phyloP scores from a whole-genome alignment of 2,113 vertebrate genomes.

The Austrofundulus limnaeus region DNA sequence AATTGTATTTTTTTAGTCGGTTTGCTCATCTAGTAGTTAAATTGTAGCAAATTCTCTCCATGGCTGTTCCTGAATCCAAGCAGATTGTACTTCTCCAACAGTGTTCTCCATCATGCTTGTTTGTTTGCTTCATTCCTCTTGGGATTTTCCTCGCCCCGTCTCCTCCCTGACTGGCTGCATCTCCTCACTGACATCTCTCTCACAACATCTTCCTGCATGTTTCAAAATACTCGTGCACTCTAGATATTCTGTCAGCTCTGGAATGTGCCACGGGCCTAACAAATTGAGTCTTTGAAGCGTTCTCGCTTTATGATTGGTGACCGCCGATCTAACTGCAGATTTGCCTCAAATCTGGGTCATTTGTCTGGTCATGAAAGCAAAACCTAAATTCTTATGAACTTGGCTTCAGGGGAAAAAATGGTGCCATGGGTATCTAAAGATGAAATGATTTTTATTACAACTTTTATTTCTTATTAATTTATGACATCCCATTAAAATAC shows the following conservation, averaged over 20 bases:
- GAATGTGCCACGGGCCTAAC: neutral
- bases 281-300: neutral
- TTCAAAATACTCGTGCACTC: neutral
- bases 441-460: neutral
- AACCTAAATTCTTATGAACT: neutral
- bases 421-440: neutral
- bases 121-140: neutral
- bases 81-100: neutral
- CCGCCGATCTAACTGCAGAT: neutral
- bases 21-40: neutral
- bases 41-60: neutral
- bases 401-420: neutral
- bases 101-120: neutral
- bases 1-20: neutral
- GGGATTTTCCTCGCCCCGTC: neutral
- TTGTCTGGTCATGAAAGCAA: neutral
- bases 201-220: neutral
- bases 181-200: neutral
- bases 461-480: neutral
- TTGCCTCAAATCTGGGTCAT: neutral
- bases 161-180: neutral
- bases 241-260: neutral
- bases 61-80: neutral
- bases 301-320: neutral
- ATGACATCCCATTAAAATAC: conserved; percentile 1